phyloP scores from a whole-genome alignment of 1,140 invertebrate genomes.

The Zaprionus davidi region DNA sequence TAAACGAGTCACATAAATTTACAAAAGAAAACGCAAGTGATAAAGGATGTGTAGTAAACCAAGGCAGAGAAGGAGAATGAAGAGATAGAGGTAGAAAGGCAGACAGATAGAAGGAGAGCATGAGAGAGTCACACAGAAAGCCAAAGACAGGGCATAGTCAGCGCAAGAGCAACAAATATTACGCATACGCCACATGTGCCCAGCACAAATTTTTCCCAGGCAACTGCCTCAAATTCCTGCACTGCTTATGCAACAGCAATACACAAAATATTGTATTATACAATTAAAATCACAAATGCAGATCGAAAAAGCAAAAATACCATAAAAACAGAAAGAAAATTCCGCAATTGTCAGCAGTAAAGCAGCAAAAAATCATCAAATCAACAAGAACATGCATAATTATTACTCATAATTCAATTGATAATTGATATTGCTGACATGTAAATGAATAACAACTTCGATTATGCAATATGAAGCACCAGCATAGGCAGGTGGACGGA shows the following conservation, averaged over 20 bases:
- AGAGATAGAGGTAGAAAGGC: background rate
- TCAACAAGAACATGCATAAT: conserved; percentile 7
- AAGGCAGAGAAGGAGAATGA: background rate
- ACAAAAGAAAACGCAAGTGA: conserved; percentile 30
- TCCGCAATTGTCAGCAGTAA: background rate
- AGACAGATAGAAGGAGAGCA: background rate
- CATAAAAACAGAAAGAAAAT: background rate
- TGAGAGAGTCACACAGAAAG: background rate
- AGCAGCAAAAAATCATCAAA: background rate
- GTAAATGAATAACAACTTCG: conserved; percentile 20
- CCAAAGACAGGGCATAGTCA: background rate
- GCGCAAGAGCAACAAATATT: conserved; percentile 3
- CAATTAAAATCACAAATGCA: background rate
- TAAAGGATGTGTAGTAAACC: background rate
- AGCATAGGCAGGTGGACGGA: background rate
- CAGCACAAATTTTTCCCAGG: background rate
- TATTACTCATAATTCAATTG: conserved; percentile 2
- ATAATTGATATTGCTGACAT: conserved; percentile 3
- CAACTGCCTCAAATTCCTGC: background rate
- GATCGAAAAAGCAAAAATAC: background rate
- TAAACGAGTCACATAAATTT: conserved; percentile 62
- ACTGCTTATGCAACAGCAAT: background rate
- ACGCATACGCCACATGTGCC: conserved; percentile 26
- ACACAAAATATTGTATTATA: background rate
- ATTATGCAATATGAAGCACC: conserved; percentile 36